phyloP scores from a whole-genome alignment of 2,888 invertebrate species.

The Teinopalpus imperialis region DNA sequence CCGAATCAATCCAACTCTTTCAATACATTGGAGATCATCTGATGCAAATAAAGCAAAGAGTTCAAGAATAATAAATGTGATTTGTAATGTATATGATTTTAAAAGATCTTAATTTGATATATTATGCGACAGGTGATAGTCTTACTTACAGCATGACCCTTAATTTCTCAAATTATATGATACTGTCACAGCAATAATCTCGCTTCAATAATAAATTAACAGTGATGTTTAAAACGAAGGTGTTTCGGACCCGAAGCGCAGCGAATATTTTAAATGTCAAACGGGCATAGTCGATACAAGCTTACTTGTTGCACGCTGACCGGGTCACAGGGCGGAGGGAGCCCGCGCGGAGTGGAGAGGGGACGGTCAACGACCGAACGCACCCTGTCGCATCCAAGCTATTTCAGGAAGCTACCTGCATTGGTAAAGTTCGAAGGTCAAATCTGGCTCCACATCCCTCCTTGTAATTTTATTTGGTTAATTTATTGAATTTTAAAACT shows the following conservation, averaged over 20 bases:
- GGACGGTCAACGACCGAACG: constrained; percentile 64
- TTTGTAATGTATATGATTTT: too few relatives aligned
- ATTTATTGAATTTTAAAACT: constrained; percentile 5
- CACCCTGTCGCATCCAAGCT: constrained; percentile 62
- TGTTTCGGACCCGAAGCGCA: constrained; percentile 9
- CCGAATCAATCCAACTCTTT: too few relatives aligned
- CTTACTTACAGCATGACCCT: too few relatives aligned
- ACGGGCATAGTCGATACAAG: constrained; percentile 66
- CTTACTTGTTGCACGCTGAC: constrained; percentile 74
- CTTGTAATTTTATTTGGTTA: constrained; percentile 29
- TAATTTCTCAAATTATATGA: too few relatives aligned
- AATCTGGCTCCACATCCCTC: constrained; percentile 25
- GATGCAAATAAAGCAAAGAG: too few relatives aligned
- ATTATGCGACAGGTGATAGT: too few relatives aligned
- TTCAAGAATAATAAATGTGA: too few relatives aligned
- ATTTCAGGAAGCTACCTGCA: constrained; percentile 62
- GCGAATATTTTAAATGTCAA: constrained; percentile 66
- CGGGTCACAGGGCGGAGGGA: constrained; percentile 58
- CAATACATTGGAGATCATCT: too few relatives aligned
- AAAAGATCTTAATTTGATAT: too few relatives aligned
- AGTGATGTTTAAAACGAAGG: neutral
- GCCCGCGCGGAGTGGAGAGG: constrained; percentile 39
- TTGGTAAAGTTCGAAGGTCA: constrained; percentile 60
- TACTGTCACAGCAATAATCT: too few relatives aligned
- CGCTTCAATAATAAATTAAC: too few relatives aligned